phyloP scores from a whole-genome alignment of 2,888 invertebrate species.

The Agonopterix subpropinquella region DNA sequence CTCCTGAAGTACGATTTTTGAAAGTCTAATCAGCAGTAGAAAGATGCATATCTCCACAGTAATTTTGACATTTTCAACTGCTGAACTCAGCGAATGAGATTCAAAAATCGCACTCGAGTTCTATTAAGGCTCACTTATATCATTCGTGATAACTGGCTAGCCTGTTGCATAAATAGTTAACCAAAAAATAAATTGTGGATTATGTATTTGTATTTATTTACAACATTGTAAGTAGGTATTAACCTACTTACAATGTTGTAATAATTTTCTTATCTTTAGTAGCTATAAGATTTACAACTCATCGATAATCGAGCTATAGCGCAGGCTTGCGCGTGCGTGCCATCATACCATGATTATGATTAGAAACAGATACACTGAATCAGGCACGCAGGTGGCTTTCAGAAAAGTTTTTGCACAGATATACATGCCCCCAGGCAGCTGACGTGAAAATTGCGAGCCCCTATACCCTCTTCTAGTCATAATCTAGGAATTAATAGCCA shows the following conservation, averaged over 20 bases:
- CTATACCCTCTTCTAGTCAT: constrained; percentile 57
- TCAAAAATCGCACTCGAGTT: too few species aligned
- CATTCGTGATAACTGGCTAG: too few species aligned
- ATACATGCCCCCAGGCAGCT: constrained; percentile 41
- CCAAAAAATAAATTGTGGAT: too few species aligned
- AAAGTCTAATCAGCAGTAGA: too few species aligned
- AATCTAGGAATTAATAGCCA: constrained; percentile 70
- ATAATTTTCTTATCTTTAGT: neutral
- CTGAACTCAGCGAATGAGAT: too few species aligned
- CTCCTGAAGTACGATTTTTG: too few species aligned
- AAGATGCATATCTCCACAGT: too few species aligned
- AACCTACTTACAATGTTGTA: neutral
- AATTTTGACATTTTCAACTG: too few species aligned
- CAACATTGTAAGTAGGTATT: too few species aligned
- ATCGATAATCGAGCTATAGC: constrained; percentile 9
- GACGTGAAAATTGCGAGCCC: constrained; percentile 70
- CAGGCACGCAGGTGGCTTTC: constrained; percentile 62
- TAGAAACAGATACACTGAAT: constrained; percentile 30
- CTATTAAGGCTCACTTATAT: too few species aligned
- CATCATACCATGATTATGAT: constrained; percentile 24
- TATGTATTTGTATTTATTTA: too few species aligned
- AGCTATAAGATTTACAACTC: neutral
- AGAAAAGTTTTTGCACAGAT: constrained; percentile 70
- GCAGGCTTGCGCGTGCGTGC: constrained; percentile 9
- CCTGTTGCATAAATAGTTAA: too few species aligned